Evolutionary conservation across 2,113 vertebrate genomes (phyloP), one percentile per base, ranked within the genome.

Genomic region (Camelus dromedarius): DNA sequence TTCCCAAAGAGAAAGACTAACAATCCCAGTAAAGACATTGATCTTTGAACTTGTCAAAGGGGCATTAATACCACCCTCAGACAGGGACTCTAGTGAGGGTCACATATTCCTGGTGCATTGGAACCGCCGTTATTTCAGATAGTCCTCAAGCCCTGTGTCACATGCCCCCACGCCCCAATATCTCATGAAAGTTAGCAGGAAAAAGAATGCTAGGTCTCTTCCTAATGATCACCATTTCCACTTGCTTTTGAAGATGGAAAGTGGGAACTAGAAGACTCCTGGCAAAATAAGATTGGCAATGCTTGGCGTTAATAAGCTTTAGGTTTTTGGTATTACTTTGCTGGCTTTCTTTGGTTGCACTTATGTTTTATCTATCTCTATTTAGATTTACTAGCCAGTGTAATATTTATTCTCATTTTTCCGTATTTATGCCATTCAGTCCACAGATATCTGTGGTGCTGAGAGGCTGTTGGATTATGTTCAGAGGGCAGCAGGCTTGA

Each of bases 1-100:
- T 98, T 92, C 98, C 98, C 5, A 99, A 98, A 92, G 98, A 99
- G 14, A 99, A 97, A 98, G 97, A 0, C 97, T 72, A 98, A 7
- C 97, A 1, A 97, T 99, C 91, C 98, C 98, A 69, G 94, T 98
- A 86, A 99, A 98, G 96, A 98, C 98, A 32, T 92, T 98, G 97
- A 97, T 96, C 35, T 95, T 99, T 81, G 97, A 98, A 96, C 98
- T 99, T 93, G 88, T 97, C 75, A 98, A 99, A 96, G 97, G 0
- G 97, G 98, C 0, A 96, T 69, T 0, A 92, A 98, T 90, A 95
- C 89, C 64, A 73, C 98, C 75, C 93, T 98, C 93, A 98, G 97
- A 67, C 77, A 93, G 73, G 56, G 85, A 96, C 92, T 99, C 24
- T 67, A 87, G 3, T 2, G 18, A 79, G 46, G 52, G 70, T 8